phyloP scores from a whole-genome alignment of 2,113 vertebrate genomes.

The Benitochromis conjunctus region DNA sequence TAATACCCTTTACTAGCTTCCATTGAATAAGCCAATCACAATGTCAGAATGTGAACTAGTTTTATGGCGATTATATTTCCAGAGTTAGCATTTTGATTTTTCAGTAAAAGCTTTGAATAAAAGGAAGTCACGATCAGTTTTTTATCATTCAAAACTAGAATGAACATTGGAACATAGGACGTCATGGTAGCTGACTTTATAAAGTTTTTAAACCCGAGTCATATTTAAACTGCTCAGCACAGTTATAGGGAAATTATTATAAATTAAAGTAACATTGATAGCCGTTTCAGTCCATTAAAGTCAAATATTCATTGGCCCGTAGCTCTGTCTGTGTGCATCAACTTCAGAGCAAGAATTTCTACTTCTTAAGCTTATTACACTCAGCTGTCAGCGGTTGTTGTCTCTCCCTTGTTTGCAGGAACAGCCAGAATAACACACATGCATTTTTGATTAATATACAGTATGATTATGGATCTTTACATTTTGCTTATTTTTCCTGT shows the following conservation, averaged over 20 bases:
- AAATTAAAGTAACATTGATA: neutral
- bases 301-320: neutral
- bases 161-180: neutral
- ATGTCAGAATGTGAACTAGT: too few species aligned
- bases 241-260: neutral
- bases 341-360: neutral
- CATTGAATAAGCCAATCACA: neutral
- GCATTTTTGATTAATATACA: neutral
- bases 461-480: neutral
- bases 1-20: neutral
- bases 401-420: neutral
- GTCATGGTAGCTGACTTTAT: neutral
- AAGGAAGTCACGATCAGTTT: neutral
- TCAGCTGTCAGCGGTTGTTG: neutral
- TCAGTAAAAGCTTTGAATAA: neutral
- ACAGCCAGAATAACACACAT: neutral
- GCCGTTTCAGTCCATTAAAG: neutral
- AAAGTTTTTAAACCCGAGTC: neutral
- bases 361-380: neutral
- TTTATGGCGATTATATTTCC: too few species aligned
- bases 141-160: neutral
- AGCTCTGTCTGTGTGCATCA: neutral
- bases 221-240: neutral
- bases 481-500: neutral
- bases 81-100: neutral